Evolutionary conservation across 2,888 invertebrate species (phyloP), one percentile per base, ranked within the genome.

Genomic region (Teleiodes luculella): DNA sequence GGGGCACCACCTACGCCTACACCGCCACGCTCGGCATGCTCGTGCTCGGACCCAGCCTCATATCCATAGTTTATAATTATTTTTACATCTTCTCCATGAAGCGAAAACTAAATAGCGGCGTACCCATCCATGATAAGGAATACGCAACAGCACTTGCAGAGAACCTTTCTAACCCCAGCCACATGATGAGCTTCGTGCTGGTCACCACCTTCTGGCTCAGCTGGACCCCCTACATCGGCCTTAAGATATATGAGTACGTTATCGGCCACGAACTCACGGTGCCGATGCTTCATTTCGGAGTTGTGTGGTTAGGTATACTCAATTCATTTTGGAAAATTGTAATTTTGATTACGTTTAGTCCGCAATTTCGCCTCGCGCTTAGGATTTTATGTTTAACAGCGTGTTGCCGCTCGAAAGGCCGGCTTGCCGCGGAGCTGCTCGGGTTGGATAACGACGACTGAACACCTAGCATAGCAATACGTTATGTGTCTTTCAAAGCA

Each of bases 281-380:
- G 73, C 95, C 96, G 68, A 94, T 95, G 90, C 89, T 98, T 63
- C 96, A 97, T 84, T 98, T 98, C 79, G 95, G 95, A 61, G 94
- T 98, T 64, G 95, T 98, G 53, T 98, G 98, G 98, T 90, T 98
- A 68, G 98, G 98, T 47, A 94, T 98, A 67, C 91, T 97, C 65
- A 98, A 98, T 86, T 97, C 97, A 48, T 96, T 97, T 83, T 98
- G 98, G 96, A 98, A 98, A 86, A 95, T 97, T 62, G 89, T 98
- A 60, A 95, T 98, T 67, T 93, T 98, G 78, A 91, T 96, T 64
- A 92, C 95, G 58, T 91, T 98, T 85, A 98, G 97, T 80, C 96
- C 97, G 43, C 97, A 98, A 83, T 98, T 98, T 86, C 92, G 98
- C 61, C 91, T 96, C 59, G 97, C 97, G 45, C 91, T 97, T 66